phyloP scores from a whole-genome alignment of 53 echinoderm and acorn worm genomes.

The Henricia sp. region DNA sequence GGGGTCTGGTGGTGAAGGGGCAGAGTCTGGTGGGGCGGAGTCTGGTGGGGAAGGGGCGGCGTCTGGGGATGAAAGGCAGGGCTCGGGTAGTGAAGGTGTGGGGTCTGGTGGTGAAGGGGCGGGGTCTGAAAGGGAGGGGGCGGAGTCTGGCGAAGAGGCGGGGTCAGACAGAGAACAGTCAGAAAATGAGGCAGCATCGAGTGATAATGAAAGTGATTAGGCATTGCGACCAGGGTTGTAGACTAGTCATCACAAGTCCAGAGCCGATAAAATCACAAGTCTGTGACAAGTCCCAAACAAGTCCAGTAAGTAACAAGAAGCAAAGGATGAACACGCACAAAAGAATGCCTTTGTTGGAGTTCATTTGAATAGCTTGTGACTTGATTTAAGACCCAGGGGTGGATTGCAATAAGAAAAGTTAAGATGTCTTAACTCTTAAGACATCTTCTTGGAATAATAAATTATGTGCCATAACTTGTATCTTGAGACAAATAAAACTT shows the following conservation, averaged over 20 bases:
- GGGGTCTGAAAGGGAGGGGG: slow-evolving; percentile 31
- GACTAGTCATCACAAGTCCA: background rate
- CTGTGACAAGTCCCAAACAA: too few species aligned
- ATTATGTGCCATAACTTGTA: too few species aligned
- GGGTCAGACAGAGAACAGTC: slow-evolving; percentile 14
- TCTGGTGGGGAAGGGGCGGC: slow-evolving; percentile 26
- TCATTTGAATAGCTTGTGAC: too few species aligned
- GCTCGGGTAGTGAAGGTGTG: background rate
- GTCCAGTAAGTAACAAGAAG: too few species aligned
- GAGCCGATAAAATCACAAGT: too few species aligned
- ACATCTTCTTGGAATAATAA: slow-evolving; percentile 15
- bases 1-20: background rate
- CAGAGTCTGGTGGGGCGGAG: slow-evolving; percentile 19
- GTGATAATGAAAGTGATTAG: slow-evolving; percentile 69
- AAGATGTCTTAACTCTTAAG: too few species aligned
- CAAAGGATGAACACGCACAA: too few species aligned
- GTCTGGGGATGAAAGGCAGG: slow-evolving; percentile 18
- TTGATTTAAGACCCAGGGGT: too few species aligned
- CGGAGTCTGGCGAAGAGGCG: slow-evolving; percentile 26
- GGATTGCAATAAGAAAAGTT: too few species aligned
- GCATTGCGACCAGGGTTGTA: too few species aligned
- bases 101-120: slow-evolving; percentile 30
- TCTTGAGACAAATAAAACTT: too few species aligned
- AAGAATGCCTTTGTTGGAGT: too few species aligned
- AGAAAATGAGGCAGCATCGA: slow-evolving; percentile 44